Evolutionary conservation across 2,797 vertebrate genomes (phyloP), one percentile per base, ranked within the genome.

Genomic region (Otus scops): DNA sequence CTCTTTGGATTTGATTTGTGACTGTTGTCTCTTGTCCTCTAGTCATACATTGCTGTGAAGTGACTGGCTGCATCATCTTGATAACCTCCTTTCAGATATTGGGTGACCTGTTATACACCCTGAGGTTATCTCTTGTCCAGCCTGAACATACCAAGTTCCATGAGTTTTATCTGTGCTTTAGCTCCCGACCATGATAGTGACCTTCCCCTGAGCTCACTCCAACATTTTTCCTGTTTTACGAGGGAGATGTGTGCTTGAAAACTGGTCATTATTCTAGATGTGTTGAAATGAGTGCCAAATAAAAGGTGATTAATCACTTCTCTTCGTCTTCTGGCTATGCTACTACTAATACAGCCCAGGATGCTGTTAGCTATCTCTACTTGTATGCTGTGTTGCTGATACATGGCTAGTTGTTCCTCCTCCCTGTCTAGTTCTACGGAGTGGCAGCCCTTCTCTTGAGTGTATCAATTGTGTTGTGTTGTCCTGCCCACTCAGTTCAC

Each of bases 111-210:
- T 88, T 88, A 19, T 1, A 45, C 8, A n/a, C 8, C 0, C 0
- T 27, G 24, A n/a, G 78, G 14, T 73, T 76, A 2, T 6, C 18
- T 82, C 41, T 70, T 71, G 32, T 85, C 38, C 18, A 61, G 13
- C 23, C 59, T 78, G 65, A 88, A 50, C 9, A 27, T 60, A 30
- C 7, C 6, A n/a, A 12, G 7, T 83, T 82, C 14, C 13, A 4
- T 84, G 11, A 59, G 22, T 27, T 93, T 65, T 64, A 1, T 0
- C 10, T 7, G 8, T 63, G 16, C 22, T 69, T 93, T n/a, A 83
- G 38, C 4, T 30, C 26, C 22, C 0, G 0, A 11, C 26, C 2
- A 2, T 30, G 5, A 36, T 63, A 45, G 10, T 81, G 43, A 28
- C 9, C 10, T 2, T 80, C 13, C 13, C 9, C 3, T 63, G 45